phyloP scores from a whole-genome alignment of 92 coral and sea anemone species.

The Heteractis magnifica region DNA sequence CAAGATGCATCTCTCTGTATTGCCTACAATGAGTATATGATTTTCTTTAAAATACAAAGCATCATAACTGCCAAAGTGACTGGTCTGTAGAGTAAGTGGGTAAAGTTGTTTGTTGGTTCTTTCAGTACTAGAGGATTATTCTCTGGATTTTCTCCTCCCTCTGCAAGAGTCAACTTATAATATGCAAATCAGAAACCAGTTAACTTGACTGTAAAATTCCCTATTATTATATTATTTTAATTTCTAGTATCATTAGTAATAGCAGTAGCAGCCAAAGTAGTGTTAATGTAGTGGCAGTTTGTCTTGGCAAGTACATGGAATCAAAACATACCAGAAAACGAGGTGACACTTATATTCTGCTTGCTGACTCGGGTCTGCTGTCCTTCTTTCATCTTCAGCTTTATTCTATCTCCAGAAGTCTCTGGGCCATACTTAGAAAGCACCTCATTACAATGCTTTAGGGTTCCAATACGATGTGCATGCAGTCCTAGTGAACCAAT shows the following conservation, averaged over 20 bases:
- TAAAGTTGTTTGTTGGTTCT: too few species aligned
- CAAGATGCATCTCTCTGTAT: slow-evolving; percentile 45
- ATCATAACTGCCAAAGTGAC: neutral
- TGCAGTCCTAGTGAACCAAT: slow-evolving; percentile 19
- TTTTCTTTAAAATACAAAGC: neutral
- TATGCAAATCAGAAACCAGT: too few species aligned
- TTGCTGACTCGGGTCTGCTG: slow-evolving; percentile 7
- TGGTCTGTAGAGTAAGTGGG: too few species aligned
- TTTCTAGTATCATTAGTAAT: too few species aligned
- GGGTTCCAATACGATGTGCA: slow-evolving; percentile 7
- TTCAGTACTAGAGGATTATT: too few species aligned
- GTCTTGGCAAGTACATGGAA: too few species aligned
- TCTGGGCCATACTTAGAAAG: slow-evolving; percentile 28
- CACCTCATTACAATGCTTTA: slow-evolving; percentile 10
- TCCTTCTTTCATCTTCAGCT: slow-evolving; percentile 8
- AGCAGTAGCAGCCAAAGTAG: too few species aligned
- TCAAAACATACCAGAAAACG: slow-evolving; percentile 15
- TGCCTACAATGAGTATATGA: slow-evolving; percentile 16
- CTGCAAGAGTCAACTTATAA: too few species aligned
- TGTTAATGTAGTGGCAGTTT: too few species aligned
- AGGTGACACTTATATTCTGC: slow-evolving; percentile 13
- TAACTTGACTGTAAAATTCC: too few species aligned
- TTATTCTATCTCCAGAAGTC: slow-evolving; percentile 8
- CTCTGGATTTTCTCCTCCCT: too few species aligned
- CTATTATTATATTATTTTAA: too few species aligned